Percentiles rank a stretch among this genome's conserved stretches.
These are phyloP conservation scores for Melitaea athalia DNA, from an alignment of 2,888 invertebrate species.

Conservation along the genomic window DNA sequence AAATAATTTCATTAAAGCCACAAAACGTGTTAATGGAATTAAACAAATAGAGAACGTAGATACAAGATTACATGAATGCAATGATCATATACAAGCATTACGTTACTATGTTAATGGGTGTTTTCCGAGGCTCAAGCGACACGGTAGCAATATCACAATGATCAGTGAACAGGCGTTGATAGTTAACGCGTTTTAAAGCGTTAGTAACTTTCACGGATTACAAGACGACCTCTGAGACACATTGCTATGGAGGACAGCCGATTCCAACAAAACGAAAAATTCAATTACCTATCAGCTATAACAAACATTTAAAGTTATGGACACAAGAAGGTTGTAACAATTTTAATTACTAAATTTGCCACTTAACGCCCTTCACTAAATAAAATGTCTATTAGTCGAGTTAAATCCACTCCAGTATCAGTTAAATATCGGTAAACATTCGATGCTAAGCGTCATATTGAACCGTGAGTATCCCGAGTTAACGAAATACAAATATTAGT, in stretches of 20 bases:
- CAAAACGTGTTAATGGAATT: no score
- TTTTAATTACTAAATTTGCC: no score
- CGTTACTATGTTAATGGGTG: neutral
- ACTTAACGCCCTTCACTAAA: neutral
- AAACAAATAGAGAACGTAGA: no score
- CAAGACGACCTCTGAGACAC: slow-evolving; percentile 48
- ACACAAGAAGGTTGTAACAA: no score
- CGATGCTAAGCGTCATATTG: slow-evolving; percentile 26
- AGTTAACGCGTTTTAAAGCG: slow-evolving; percentile 49
- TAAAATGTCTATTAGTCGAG: neutral
- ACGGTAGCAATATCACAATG: slow-evolving; percentile 41
- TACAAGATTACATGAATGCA: neutral
- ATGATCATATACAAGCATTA: no score
- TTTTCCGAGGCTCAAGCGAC: neutral
- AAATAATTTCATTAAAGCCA: no score
- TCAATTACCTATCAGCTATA: no score
- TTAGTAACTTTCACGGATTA: slow-evolving; percentile 64
- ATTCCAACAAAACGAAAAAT: neutral
- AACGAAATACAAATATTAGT: slow-evolving; percentile 80
- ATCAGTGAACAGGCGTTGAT: slow-evolving; percentile 45
- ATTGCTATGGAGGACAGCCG: slow-evolving; percentile 30
- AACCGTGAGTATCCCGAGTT: slow-evolving; percentile 64
- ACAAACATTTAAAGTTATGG: no score
- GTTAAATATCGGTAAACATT: neutral
- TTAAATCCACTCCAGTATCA: neutral